These are phyloP conservation scores for Graphium colonna DNA, from an alignment of 2,888 invertebrate genomes.

Conservation along the genomic window DNA sequence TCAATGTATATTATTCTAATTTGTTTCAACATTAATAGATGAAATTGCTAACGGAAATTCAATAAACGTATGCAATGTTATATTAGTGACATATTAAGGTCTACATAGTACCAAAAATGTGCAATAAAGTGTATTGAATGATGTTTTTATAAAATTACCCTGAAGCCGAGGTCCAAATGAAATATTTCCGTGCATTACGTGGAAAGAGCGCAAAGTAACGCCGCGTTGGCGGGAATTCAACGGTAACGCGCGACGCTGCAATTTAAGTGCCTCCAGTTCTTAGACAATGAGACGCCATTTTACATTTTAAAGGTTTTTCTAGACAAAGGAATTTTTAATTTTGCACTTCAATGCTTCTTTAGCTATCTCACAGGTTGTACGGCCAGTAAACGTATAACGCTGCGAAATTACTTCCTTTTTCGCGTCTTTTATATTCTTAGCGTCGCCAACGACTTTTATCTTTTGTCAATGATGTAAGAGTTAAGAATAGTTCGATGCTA, in stretches of 20 bases:
- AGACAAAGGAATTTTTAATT: constrained; percentile 24
- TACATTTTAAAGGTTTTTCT: constrained; percentile 18
- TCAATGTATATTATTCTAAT: no score
- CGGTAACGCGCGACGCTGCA: constrained; percentile 10
- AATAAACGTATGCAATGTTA: no score
- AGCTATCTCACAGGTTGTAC: neutral
- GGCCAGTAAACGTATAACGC: neutral
- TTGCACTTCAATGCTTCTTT: constrained; percentile 3
- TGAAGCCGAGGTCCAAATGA: constrained; percentile 21
- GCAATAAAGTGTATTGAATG: constrained; percentile 19
- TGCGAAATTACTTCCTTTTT: neutral
- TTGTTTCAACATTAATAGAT: no score
- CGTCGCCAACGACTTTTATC: neutral
- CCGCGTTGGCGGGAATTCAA: neutral
- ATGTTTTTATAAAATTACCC: constrained; percentile 26
- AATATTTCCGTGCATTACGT: constrained; percentile 12
- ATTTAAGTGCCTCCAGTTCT: constrained; percentile 12
- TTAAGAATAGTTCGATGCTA: no score
- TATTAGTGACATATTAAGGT: no score
- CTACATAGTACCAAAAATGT: constrained; percentile 21
- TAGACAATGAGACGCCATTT: constrained; percentile 18
- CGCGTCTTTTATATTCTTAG: neutral
- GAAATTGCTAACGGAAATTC: no score
- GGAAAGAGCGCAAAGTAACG: constrained; percentile 1
- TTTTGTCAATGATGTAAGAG: neutral